Evolutionary conservation across 2,113 vertebrate genomes (phyloP).

Genomic region (Mesembrinibis cayennensis): DNA sequence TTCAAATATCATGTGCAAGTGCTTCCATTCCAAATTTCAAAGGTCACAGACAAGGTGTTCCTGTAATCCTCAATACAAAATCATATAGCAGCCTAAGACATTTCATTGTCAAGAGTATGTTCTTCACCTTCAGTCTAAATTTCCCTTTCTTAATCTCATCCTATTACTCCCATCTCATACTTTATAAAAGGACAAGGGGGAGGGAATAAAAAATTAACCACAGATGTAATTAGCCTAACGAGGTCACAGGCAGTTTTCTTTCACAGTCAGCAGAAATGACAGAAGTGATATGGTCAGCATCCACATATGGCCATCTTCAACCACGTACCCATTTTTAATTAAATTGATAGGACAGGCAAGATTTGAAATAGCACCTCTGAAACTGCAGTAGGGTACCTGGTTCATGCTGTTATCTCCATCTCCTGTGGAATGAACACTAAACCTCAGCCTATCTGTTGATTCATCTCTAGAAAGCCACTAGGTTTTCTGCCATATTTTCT

Average conservation of each 20-base stretch:
- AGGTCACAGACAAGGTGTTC: neutral
- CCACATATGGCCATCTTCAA: neutral
- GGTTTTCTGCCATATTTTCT: neutral
- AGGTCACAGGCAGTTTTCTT: neutral
- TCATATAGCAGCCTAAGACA: neutral
- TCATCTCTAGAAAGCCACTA: neutral
- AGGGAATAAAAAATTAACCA: neutral
- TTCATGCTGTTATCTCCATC: neutral
- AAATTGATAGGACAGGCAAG: neutral
- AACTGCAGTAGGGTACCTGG: neutral
- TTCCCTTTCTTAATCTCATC: neutral
- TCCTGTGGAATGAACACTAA: neutral
- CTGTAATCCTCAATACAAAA: neutral
- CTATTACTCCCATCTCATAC: neutral
- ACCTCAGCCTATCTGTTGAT: neutral
- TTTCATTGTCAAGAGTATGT: neutral
- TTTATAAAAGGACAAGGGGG: neutral
- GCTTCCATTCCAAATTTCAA: neutral
- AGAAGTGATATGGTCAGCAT: neutral
- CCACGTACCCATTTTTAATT: accelerated
- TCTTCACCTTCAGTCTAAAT: neutral
- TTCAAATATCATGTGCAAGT: neutral
- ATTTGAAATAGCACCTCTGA: neutral
- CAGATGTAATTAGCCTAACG: neutral
- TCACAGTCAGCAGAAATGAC: neutral